Evolutionary conservation across 1,140 invertebrate genomes (phyloP).

Genomic region (Drosophila busckii): DNA sequence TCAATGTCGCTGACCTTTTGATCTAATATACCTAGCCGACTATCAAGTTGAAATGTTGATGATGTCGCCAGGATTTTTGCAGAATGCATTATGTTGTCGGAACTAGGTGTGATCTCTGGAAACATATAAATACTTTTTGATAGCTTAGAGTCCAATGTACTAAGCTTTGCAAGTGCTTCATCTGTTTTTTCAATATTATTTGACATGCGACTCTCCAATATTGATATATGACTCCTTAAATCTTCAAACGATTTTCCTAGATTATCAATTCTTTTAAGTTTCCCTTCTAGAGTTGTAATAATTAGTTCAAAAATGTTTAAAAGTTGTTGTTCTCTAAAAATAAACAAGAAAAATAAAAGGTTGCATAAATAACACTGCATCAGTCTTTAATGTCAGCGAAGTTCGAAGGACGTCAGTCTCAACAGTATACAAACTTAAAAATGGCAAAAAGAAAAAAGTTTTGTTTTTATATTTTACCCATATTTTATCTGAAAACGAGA

Average conservation of each 20-base stretch:
- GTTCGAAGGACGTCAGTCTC: too few species aligned
- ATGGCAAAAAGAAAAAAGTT: too few species aligned
- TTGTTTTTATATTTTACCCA: too few species aligned
- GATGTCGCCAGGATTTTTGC: slow-evolving; percentile 34
- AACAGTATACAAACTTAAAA: too few species aligned
- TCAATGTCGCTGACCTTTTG: slow-evolving; percentile 91
- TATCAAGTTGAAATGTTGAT: slow-evolving; percentile 80
- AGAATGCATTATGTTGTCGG: slow-evolving; percentile 24
- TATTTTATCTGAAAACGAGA: too few species aligned
- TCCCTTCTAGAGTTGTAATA: slow-evolving; percentile 91
- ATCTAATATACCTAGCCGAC: slow-evolving; percentile 84
- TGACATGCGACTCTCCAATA: slow-evolving; percentile 87
- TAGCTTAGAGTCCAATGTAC: slow-evolving; percentile 85
- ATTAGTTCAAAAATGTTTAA: slow-evolving; percentile 93
- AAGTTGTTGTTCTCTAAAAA: slow-evolving; percentile 91
- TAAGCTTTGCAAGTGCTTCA: slow-evolving; percentile 86
- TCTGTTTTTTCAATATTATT: slow-evolving; percentile 92
- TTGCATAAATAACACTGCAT: too few species aligned
- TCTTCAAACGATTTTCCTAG: slow-evolving; percentile 91
- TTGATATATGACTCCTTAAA: slow-evolving; percentile 89
- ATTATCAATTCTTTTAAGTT: slow-evolving; percentile 91
- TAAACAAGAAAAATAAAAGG: too few species aligned
- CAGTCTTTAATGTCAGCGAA: too few species aligned
- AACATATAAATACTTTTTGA: slow-evolving; percentile 80
- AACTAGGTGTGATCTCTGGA: not conserved